Percentiles rank a stretch among this genome's conserved stretches.
phyloP scores from a whole-genome alignment of 2,888 invertebrate genomes.

The Orthonychiurus folsomi region DNA sequence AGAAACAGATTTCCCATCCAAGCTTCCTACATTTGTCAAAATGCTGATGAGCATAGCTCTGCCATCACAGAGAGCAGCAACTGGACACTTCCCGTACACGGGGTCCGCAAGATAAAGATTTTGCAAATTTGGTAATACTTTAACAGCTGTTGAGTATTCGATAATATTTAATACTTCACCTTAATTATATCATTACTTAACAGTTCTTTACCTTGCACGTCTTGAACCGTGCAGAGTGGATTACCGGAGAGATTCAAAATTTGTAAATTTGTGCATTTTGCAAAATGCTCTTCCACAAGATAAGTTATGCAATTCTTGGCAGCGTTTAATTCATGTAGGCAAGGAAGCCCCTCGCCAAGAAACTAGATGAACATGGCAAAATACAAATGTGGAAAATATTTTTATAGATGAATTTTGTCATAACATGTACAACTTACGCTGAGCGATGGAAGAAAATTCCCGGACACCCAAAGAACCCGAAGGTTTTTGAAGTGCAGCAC shows the following conservation, averaged over 20 bases:
- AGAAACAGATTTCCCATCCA: conserved; percentile 34
- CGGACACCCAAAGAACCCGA: conserved; percentile 32
- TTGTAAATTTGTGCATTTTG: conserved; percentile 31
- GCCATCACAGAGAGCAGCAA: conserved; percentile 31
- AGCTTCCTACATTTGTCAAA: conserved; percentile 22
- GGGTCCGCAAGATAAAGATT: conserved; percentile 28
- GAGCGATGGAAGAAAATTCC: conserved; percentile 32
- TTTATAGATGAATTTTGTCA: neutral
- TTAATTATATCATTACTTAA: no score
- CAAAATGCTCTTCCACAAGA: conserved; percentile 29
- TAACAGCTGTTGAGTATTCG: no score
- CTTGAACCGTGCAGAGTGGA: conserved; percentile 35
- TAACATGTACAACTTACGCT: conserved; percentile 20
- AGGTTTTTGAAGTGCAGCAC: conserved; percentile 31
- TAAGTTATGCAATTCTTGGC: conserved; percentile 35
- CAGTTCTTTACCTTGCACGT: no score
- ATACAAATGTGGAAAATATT: neutral
- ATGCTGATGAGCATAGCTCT: conserved; percentile 29
- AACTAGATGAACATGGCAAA: no score
- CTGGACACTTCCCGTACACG: conserved; percentile 38
- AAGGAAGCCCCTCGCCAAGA: conserved; percentile 33
- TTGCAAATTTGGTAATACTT: conserved; percentile 25
- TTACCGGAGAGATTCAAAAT: conserved; percentile 37
- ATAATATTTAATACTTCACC: no score
- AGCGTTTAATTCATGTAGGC: conserved; percentile 33